A percentile compares a stretch with the other conserved stretches of the same genome.
These are phyloP conservation scores for Hippocampus comes DNA, from an alignment of 2,113 vertebrate species.

Conservation along the genomic window DNA sequence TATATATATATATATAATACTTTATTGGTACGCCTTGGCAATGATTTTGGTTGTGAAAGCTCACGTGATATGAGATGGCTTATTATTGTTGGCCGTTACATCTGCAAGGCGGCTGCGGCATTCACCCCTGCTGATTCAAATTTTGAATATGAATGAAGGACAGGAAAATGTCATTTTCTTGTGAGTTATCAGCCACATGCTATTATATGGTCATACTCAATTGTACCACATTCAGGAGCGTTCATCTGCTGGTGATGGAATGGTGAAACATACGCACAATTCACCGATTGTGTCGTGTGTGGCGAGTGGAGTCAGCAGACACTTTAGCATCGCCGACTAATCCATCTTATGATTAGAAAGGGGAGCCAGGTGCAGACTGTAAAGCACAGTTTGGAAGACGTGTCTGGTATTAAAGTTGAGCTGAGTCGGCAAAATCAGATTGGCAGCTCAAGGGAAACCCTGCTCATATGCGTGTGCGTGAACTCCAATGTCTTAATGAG, in stretches of 20 bases:
- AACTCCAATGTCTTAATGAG: not conserved
- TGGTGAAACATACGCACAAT: conserved; percentile 18
- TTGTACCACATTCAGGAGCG: too few relatives aligned
- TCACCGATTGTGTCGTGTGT: conserved; percentile 28
- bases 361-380: conserved; percentile 11
- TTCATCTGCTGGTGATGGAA: conserved; percentile 2
- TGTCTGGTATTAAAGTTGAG: conserved; percentile 48
- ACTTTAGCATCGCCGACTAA: conserved; percentile 53
- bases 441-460: conserved; percentile 21
- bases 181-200: not conserved
- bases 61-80: too few relatives aligned
- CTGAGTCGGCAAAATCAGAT: conserved; percentile 58
- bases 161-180: too few relatives aligned
- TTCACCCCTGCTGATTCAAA: too few relatives aligned
- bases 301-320: conserved; percentile 46
- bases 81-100: too few relatives aligned
- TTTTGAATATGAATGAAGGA: too few relatives aligned
- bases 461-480: not conserved
- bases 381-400: conserved; percentile 34
- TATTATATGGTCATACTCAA: not conserved
- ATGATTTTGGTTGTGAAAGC: too few relatives aligned
- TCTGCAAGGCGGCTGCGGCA: too few relatives aligned
- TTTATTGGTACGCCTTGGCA: too few relatives aligned
- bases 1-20: too few relatives aligned
- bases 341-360: conserved; percentile 48